Evolutionary conservation across 2,113 vertebrate genomes (phyloP).

Genomic region (Zeus faber): DNA sequence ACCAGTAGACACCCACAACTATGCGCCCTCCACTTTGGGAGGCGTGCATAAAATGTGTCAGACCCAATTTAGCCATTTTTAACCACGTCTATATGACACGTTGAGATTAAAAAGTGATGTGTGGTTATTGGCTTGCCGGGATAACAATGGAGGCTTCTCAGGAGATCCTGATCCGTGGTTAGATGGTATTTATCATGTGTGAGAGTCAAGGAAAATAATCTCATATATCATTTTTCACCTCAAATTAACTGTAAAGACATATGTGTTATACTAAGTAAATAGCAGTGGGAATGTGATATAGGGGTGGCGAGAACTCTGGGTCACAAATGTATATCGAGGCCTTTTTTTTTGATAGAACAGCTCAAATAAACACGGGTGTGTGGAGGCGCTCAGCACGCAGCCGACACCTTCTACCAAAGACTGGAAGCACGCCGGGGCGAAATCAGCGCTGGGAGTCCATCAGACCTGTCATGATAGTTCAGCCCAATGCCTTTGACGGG

Average conservation of each 20-base stretch:
- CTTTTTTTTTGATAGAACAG: constrained; percentile 33
- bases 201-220: constrained; percentile 44
- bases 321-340: constrained; percentile 23
- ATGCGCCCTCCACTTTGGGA: constrained; percentile 50
- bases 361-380: constrained; percentile 52
- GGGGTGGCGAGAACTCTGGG: constrained; percentile 8
- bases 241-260: constrained; percentile 30
- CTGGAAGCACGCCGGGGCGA: constrained; percentile 16
- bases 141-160: constrained; percentile 43
- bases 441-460: constrained; percentile 32
- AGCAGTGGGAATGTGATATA: constrained; percentile 28
- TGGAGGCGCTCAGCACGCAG: constrained; percentile 21
- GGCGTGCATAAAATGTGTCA: constrained; percentile 53
- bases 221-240: constrained; percentile 45
- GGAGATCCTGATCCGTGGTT: constrained; percentile 15
- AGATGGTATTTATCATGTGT: constrained; percentile 42
- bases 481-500: constrained; percentile 21
- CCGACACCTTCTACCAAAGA: constrained; percentile 12
- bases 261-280: constrained; percentile 6
- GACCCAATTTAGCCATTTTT: constrained; percentile 52
- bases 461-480: constrained; percentile 17
- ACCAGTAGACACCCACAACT: constrained; percentile 62
- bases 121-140: constrained; percentile 40
- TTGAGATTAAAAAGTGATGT: constrained; percentile 57
- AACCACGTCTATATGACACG: constrained; percentile 49